Evolutionary conservation across 2,888 invertebrate species (phyloP).

Genomic region (Pheosia tremula): DNA sequence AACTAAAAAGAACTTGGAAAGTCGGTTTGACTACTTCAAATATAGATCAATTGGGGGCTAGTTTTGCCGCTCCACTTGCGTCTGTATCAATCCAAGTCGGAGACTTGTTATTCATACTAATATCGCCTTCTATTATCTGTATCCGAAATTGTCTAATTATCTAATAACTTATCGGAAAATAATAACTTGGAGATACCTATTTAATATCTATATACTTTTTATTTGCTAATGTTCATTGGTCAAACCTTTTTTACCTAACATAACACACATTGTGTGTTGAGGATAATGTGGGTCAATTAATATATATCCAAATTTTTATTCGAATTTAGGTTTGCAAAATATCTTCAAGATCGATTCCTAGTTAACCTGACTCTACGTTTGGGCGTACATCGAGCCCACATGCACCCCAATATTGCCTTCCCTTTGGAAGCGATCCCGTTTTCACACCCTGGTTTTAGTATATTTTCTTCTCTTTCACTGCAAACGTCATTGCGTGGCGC

Average conservation of each 20-base stretch:
- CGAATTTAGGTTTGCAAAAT: slow-evolving; percentile 30
- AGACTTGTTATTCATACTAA: background rate
- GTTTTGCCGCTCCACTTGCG: background rate
- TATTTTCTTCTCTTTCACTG: slow-evolving; percentile 57
- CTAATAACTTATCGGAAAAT: background rate
- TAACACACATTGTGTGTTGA: too few species aligned
- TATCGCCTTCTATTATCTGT: background rate
- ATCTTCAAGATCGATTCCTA: slow-evolving; percentile 80
- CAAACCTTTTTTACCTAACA: too few species aligned
- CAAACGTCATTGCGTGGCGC: slow-evolving; percentile 83
- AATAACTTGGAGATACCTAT: background rate
- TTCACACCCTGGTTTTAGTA: slow-evolving; percentile 43
- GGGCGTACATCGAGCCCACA: slow-evolving; percentile 62
- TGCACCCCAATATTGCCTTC: slow-evolving; percentile 74
- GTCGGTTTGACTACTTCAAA: slow-evolving; percentile 6
- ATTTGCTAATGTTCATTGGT: too few species aligned
- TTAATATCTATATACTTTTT: too few species aligned
- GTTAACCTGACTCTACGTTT: slow-evolving; percentile 59
- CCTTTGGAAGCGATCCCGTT: slow-evolving; percentile 55
- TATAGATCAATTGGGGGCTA: background rate
- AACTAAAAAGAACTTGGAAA: slow-evolving; percentile 30
- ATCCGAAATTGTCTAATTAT: background rate
- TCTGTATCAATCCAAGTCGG: background rate
- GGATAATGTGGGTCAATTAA: too few species aligned
- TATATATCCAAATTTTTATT: too few species aligned